Conservation (phyloP, 1,140 invertebrate genomes). For the Mya arenaria region DNA sequence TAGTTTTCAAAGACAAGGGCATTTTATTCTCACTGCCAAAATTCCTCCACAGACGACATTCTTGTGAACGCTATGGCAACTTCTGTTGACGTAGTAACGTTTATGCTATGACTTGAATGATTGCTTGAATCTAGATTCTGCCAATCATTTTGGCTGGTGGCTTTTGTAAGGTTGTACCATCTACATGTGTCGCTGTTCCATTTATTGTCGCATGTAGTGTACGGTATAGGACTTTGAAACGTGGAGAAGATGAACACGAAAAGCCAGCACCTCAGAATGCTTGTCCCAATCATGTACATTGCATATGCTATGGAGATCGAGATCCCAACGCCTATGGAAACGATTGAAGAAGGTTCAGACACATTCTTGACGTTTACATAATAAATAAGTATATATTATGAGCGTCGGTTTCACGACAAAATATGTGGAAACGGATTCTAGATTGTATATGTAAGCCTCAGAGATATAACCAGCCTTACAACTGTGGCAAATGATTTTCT, state of each 20-base stretch:
- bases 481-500: too few species aligned
- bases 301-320: neutral
- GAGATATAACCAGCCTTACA: too few species aligned
- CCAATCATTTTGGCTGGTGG: neutral
- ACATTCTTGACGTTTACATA: too few species aligned
- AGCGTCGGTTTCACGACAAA: too few species aligned
- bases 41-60: constrained; percentile 28
- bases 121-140: neutral
- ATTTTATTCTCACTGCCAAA: constrained; percentile 30
- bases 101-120: neutral
- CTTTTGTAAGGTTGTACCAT: neutral
- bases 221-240: constrained; percentile 11
- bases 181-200: constrained; percentile 33
- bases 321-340: constrained; percentile 29
- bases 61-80: too few species aligned
- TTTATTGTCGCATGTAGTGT: constrained; percentile 14
- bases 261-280: constrained; percentile 24
- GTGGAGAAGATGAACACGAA: constrained; percentile 23
- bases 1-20: neutral
- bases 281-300: constrained; percentile 15
- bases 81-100: neutral
- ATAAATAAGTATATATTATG: too few species aligned
- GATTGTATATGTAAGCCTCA: too few species aligned
- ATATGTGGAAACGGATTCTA: too few species aligned
- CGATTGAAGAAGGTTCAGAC: too few species aligned